Evolutionary conservation across 2,797 vertebrate species (phyloP), one percentile per base, ranked within the genome.

Genomic region (Anguilla megastoma): DNA sequence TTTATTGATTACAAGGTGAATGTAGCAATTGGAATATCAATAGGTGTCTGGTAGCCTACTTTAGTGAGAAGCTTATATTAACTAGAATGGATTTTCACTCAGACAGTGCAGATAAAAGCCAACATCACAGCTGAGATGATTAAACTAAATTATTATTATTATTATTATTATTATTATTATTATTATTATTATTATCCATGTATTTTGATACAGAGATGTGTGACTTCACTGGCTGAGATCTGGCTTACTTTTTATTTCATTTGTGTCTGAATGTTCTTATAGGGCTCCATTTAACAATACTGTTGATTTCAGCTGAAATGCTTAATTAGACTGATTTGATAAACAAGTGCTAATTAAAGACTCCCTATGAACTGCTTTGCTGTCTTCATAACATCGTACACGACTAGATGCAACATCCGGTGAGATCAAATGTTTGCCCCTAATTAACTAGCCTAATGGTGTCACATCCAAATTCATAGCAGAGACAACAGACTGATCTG

Each of bases 311-410:
- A 86, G 71, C 83, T 84, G 56, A 58, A 84, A 89, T 16, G 60
- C 60, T 86, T 86, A 48, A 86, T 86, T 86, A 89, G 60, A 69
- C 30, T 84, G 76, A 86, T 86, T 86, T 83, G 74, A 71, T 86
- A 54, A 88, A 83, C 71, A 88, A 50, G 79, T 50, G 60, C 85
- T 79, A 69, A 85, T 85, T 85, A 85, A 79, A 88, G 58, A 41
- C 36, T 56, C 48, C 18, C 24, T 30, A n/a, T 52, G 71, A 85
- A 85, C 36, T 18, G 60, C 52, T 45, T 14, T 69, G 12, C 50
- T 52, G 30, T 85, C 16, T 84, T 79, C 74, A 79, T 36, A 88
- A 69, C 54, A 52, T 14, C 33, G 50, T 18, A 36, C n/a, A 58
- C 6, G 52, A 45, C 16, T 33, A 85, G 50, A 33, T 41, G 33